Evolutionary conservation across 64 coral and sea anemone genomes (phyloP).

Genomic region (Montipora foliosa): DNA sequence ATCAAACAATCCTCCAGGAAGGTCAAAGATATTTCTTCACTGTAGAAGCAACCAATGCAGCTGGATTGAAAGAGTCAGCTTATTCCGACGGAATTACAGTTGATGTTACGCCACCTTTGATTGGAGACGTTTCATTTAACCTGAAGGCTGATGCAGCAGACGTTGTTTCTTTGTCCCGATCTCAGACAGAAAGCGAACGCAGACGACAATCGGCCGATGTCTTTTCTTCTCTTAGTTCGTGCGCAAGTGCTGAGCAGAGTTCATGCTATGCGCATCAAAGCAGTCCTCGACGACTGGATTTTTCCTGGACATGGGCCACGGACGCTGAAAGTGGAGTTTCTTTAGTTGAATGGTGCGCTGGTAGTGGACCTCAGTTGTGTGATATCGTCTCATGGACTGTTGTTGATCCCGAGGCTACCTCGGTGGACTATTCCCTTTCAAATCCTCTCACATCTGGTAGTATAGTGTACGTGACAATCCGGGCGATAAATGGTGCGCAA

Average conservation of each 20-base stretch:
- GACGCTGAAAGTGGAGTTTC: slow-evolving; percentile 78
- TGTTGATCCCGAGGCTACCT: background rate
- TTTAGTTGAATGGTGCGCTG: slow-evolving; percentile 63
- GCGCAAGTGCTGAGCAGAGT: no score
- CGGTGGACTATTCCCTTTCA: background rate
- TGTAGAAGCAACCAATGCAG: slow-evolving; percentile 77
- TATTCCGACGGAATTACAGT: slow-evolving; percentile 89
- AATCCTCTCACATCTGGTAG: slow-evolving; percentile 42
- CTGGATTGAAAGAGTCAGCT: slow-evolving; percentile 39
- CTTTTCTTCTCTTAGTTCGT: no score
- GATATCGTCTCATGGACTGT: slow-evolving; percentile 42
- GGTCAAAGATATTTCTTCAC: slow-evolving; percentile 73
- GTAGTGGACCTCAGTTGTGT: slow-evolving; percentile 43
- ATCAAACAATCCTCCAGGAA: background rate
- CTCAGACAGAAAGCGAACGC: no score
- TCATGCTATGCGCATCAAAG: background rate
- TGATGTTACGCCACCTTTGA: slow-evolving; percentile 62
- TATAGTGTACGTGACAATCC: slow-evolving; percentile 30
- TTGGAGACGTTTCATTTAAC: slow-evolving; percentile 14
- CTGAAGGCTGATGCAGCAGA: background rate
- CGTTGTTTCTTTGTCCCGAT: background rate
- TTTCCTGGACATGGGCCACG: slow-evolving; percentile 50
- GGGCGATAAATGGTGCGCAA: background rate
- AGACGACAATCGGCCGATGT: no score
- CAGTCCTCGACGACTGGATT: slow-evolving; percentile 15